Evolutionary conservation across 2,888 invertebrate species (phyloP), one percentile per base, ranked within the genome.

Genomic region (Agrotis puta): DNA sequence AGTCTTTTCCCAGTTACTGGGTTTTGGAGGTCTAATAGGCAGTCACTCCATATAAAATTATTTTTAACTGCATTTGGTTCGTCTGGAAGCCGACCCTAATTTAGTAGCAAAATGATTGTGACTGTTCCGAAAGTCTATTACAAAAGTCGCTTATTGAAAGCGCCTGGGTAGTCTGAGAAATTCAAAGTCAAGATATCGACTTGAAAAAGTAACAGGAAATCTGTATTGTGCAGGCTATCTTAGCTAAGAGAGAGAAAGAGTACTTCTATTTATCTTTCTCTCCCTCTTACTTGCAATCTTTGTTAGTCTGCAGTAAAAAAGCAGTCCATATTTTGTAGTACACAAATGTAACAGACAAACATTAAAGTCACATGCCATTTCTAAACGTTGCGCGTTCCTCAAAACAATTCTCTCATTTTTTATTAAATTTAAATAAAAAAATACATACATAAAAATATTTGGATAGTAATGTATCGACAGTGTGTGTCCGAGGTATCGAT

Each of bases 361-460:
- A 70, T 63, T 81, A 81, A 81, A 78, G 79, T 72, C 74, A 79
- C 64, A 73, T 79, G 67, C 79, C 78, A 72, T 76, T 73, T 48
- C 77, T 69, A 76, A 79, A 74, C 61, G 57, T 78, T 64, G 59
- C 72, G 70, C 77, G 79, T 85, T 85, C 74, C 68, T 71, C 64
- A 74, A 80, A 82, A 74, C 70, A 80, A 74, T 66, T 67, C 63
- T 69, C 65, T 67, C 64, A 56, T 59, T 64, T 50, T 64, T 63
- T 56, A 47, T 75, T 78, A 14, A 33, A 62, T 79, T 64, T 57
- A 75, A 83, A 68, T 75, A 64, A 80, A 80, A 74, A 84, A 78
- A 84, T 81, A 81, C 84, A 77, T 68, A 81, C 53, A 57, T 83
- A 78, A 74, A 77, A 85, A 80, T 73, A 84, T 79, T 73, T 82